Evolutionary conservation across 2,888 invertebrate genomes (phyloP).

Genomic region (Archaeoteleia sp.): DNA sequence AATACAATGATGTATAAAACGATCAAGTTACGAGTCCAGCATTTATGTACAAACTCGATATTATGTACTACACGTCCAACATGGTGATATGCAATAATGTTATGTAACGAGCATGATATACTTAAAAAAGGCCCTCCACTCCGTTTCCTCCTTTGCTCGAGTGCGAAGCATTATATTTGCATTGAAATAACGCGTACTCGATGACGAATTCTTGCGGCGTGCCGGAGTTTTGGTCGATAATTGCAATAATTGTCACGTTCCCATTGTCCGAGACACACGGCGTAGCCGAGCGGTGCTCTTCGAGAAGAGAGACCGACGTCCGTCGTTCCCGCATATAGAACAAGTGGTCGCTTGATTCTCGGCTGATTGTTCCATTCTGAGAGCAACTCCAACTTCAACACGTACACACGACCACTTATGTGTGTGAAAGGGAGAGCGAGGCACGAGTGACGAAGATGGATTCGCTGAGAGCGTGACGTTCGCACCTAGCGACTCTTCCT

Average conservation of each 20-base stretch:
- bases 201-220: slow-evolving; percentile 54
- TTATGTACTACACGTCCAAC: too few species aligned
- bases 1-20: too few species aligned
- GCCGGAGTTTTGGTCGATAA: slow-evolving; percentile 60
- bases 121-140: too few species aligned
- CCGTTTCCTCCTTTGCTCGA: too few species aligned
- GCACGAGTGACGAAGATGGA: slow-evolving; percentile 23
- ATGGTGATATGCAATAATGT: too few species aligned
- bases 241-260: slow-evolving; percentile 72
- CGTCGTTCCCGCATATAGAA: slow-evolving; percentile 66
- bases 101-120: too few species aligned
- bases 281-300: slow-evolving; percentile 57
- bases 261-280: slow-evolving; percentile 62
- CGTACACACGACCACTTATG: slow-evolving; percentile 29
- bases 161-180: slow-evolving; percentile 60
- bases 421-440: slow-evolving; percentile 46
- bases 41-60: too few species aligned
- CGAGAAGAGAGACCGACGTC: slow-evolving; percentile 62
- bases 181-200: slow-evolving; percentile 61
- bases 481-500: slow-evolving; percentile 49
- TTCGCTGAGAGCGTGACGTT: slow-evolving; percentile 24
- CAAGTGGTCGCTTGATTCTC: slow-evolving; percentile 74
- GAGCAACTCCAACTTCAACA: slow-evolving; percentile 60
- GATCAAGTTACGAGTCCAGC: too few species aligned
- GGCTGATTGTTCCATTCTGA: slow-evolving; percentile 74